phyloP scores from a whole-genome alignment of 2,797 vertebrate genomes.

The Lepilemur septentrionalis region DNA sequence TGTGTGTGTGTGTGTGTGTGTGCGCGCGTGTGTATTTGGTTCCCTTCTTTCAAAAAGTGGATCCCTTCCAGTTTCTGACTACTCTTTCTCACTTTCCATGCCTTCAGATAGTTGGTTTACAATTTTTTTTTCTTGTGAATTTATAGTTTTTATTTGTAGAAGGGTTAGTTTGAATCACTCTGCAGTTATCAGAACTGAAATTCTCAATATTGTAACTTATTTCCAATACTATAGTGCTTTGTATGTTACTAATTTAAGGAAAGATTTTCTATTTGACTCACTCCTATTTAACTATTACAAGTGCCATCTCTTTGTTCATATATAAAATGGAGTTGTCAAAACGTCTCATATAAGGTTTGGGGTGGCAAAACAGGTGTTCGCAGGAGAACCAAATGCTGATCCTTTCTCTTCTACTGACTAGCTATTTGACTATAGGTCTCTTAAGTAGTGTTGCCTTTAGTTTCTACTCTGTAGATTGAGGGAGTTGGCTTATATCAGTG shows the following conservation, averaged over 20 bases:
- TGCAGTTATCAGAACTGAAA: background rate
- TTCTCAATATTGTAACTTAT: background rate
- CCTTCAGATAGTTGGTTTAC: slow-evolving; percentile 11
- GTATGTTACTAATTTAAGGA: slow-evolving; percentile 25
- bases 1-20: background rate
- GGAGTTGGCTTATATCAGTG: background rate
- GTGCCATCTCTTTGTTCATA: slow-evolving; percentile 13
- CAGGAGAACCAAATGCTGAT: background rate
- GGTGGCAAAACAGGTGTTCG: background rate
- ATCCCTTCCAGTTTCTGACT: background rate
- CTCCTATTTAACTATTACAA: slow-evolving; percentile 34
- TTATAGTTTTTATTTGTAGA: background rate
- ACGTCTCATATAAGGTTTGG: background rate
- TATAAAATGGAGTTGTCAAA: slow-evolving; percentile 21
- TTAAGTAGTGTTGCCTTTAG: background rate
- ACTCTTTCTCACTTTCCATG: background rate
- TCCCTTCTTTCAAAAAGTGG: background rate
- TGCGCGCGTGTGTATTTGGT: background rate
- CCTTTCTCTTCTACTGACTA: background rate
- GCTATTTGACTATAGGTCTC: background rate
- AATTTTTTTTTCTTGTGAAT: background rate
- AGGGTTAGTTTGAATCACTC: background rate
- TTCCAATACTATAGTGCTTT: background rate
- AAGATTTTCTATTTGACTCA: background rate
- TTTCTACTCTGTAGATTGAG: background rate